phyloP scores from a whole-genome alignment of 2,888 invertebrate genomes.

The Parascotia fuliginaria region DNA sequence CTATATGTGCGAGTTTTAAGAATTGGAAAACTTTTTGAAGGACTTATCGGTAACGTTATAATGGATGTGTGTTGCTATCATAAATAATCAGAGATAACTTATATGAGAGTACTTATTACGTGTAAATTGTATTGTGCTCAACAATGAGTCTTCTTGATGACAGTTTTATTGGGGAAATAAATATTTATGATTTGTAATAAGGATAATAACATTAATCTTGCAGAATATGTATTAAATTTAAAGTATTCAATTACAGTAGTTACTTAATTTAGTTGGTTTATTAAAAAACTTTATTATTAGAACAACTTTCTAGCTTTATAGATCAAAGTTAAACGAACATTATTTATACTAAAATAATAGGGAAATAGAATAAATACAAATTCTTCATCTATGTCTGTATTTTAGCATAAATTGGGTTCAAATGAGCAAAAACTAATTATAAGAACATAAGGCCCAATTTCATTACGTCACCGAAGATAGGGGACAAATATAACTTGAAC shows the following conservation, averaged over 20 bases:
- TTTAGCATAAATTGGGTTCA: neutral
- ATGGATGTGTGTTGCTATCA: constrained; percentile 31
- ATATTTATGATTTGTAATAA: constrained; percentile 13
- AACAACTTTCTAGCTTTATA: neutral
- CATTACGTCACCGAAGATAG: constrained; percentile 34
- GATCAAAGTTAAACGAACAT: neutral
- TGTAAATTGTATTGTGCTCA: neutral
- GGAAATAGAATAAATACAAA: neutral
- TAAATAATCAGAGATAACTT: constrained; percentile 6
- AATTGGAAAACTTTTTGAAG: constrained; percentile 53
- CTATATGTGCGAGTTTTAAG: constrained; percentile 47
- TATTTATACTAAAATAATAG: too few relatives aligned
- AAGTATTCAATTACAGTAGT: too few relatives aligned
- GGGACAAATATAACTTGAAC: constrained; percentile 26
- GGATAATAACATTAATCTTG: constrained; percentile 1
- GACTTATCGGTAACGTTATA: constrained; percentile 46
- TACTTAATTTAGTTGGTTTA: too few relatives aligned
- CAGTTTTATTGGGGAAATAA: constrained; percentile 14
- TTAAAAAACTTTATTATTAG: too few relatives aligned
- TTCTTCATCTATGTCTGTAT: neutral
- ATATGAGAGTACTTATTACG: constrained; percentile 2
- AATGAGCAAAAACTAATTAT: constrained; percentile 25
- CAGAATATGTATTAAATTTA: neutral
- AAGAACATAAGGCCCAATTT: constrained; percentile 20
- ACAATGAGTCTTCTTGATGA: constrained; percentile 6